These are phyloP conservation scores for Leptobrachium ailaonicum DNA, from an alignment of 2,113 vertebrate genomes.

Conservation along the genomic window DNA sequence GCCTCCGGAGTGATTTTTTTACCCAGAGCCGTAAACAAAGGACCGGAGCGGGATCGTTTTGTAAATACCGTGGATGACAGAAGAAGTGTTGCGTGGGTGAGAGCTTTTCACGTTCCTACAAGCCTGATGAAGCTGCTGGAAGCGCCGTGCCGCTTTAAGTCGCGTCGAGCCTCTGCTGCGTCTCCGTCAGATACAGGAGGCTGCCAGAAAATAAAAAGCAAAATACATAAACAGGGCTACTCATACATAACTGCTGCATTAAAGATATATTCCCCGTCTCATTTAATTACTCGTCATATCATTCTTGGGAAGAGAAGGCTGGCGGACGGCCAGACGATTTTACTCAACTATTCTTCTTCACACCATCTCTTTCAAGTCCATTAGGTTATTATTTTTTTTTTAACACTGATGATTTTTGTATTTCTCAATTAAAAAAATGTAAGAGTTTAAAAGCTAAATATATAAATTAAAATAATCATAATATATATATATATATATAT, in stretches of 20 bases:
- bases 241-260: conserved; percentile 48
- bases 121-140: too few relatives aligned
- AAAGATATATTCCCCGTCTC: conserved; percentile 54
- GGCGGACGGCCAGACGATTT: conserved; percentile 49
- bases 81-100: conserved; percentile 1
- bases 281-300: conserved; percentile 61
- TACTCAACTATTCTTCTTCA: conserved; percentile 52
- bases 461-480: too few relatives aligned
- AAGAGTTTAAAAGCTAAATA: too few relatives aligned
- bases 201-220: conserved; percentile 45
- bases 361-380: conserved; percentile 35
- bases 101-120: too few relatives aligned
- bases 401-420: too few relatives aligned
- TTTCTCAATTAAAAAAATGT: too few relatives aligned
- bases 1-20: too few relatives aligned
- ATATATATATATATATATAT: too few relatives aligned
- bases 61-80: background rate
- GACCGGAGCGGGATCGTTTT: too few relatives aligned
- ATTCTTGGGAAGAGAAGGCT: conserved; percentile 52
- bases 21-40: too few relatives aligned
- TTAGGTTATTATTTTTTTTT: conserved; percentile 23
- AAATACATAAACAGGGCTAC: conserved; percentile 35
- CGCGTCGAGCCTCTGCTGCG: background rate
- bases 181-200: background rate
- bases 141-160: too few relatives aligned